phyloP scores from a whole-genome alignment of 2,888 invertebrate genomes.

The Trilocha varians region DNA sequence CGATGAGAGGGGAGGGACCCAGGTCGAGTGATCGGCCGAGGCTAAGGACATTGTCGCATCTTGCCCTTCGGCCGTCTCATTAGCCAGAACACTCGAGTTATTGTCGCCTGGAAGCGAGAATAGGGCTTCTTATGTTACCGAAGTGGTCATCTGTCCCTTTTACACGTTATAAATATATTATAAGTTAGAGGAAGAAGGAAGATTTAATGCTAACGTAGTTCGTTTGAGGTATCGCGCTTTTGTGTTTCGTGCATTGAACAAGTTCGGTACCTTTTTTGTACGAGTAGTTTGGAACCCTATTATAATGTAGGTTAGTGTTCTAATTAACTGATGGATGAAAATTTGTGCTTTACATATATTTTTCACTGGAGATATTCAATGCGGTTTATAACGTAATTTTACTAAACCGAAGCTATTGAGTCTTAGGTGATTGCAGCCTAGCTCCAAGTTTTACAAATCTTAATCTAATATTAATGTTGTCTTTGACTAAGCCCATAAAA shows the following conservation, averaged over 20 bases:
- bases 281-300: not conserved
- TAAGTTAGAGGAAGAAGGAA: not conserved
- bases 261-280: too few relatives aligned
- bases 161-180: not conserved
- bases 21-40: slow-evolving; percentile 49
- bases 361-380: too few relatives aligned
- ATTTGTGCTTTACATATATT: too few relatives aligned
- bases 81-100: slow-evolving; percentile 37
- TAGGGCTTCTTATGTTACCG: slow-evolving; percentile 5
- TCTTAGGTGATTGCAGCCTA: too few relatives aligned
- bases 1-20: slow-evolving; percentile 12
- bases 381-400: too few relatives aligned
- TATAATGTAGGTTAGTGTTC: not conserved
- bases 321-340: too few relatives aligned
- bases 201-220: slow-evolving; percentile 1
- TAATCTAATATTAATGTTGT: too few relatives aligned
- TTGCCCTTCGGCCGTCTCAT: slow-evolving; percentile 43
- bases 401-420: too few relatives aligned
- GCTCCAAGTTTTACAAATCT: too few relatives aligned
- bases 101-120: slow-evolving; percentile 27
- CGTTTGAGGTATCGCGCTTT: slow-evolving; percentile 5
- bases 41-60: slow-evolving; percentile 44
- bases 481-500: too few relatives aligned
- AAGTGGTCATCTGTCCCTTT: not conserved
- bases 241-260: not conserved